Evolutionary conservation across 2,797 vertebrate species (phyloP), one percentile per base, ranked within the genome.

Genomic region (Xyrichtys novacula): DNA sequence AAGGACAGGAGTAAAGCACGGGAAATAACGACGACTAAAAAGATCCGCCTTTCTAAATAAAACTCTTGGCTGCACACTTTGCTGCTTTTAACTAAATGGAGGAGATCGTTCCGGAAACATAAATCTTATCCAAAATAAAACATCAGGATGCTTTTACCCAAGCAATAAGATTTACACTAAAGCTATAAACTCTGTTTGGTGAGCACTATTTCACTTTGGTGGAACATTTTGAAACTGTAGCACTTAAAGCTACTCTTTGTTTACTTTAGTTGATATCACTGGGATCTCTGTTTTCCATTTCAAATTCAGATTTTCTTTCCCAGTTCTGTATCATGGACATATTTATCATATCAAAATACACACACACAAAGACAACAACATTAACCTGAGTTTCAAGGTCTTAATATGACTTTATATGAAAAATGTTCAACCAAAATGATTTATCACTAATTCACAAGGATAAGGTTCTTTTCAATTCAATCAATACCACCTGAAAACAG

Each of bases 191-290:
- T 11, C 56, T 2, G 26, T 47, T 65, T 57, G 39, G 2, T 50
- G 40, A 77, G 74, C 39, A 59, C 69, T 73, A 76, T 79, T 76
- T 81, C 79, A 81, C 70, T 77, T 87, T 86, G 84, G 78, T 78
- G 76, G 78, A 82, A 40, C 12, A 42, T 53, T 48, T 50, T 50
- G 31, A 11, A 36, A 32, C 20, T 16, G 3, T 44, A 15, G 7
- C 19, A 36, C 10, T 56, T 59, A 16, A 3, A 17, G 17, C 20
- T 19, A 2, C 16, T 46, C 15, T 40, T 58, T 38, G 9, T 29
- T 44, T 16, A 7, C 2, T 32, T 28, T 23, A 14, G 1, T 8
- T 22, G 17, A 17, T n/a, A 52, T 16, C 17, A 54, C 17, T 16
- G 16, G 8, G 14, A 61, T 3, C 19, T 2, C n/a, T n/a, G n/a